These are phyloP conservation scores for Torymus aiolomorphi DNA, from an alignment of 2,888 invertebrate species.

Conservation along the genomic window DNA sequence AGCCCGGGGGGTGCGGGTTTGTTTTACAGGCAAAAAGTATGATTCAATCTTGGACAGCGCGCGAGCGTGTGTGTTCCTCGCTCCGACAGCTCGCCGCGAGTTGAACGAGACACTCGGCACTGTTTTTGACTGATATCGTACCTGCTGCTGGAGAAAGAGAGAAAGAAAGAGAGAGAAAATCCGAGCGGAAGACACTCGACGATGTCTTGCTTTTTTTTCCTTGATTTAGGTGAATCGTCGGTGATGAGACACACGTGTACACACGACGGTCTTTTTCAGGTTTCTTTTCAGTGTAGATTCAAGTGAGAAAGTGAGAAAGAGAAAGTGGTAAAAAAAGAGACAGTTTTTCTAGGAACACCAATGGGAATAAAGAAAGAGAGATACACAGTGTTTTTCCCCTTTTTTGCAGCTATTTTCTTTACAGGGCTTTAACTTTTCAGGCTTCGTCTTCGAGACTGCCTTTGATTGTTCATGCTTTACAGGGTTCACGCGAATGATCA, in stretches of 20 bases:
- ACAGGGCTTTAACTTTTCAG: conserved; percentile 75
- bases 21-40: conserved; percentile 59
- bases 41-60: conserved; percentile 48
- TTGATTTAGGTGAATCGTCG: conserved; percentile 49
- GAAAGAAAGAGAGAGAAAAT: conserved; percentile 37
- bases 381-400: conserved; percentile 25
- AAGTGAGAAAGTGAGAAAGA: conserved; percentile 1
- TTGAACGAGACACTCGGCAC: conserved; percentile 19
- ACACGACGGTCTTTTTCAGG: conserved; percentile 65
- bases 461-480: conserved; percentile 67
- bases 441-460: conserved; percentile 67
- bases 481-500: conserved; percentile 66
- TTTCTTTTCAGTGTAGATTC: conserved; percentile 51
- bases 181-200: conserved; percentile 57
- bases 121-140: conserved; percentile 52
- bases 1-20: conserved; percentile 35
- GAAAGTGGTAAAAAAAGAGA: conserved; percentile 43
- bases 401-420: conserved; percentile 66
- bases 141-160: conserved; percentile 52
- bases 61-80: conserved; percentile 30
- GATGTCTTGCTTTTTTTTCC: conserved; percentile 54
- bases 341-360: conserved; percentile 61
- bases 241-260: conserved; percentile 34
- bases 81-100: conserved; percentile 14
- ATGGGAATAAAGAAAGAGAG: conserved; percentile 18